Conservation (phyloP, 2,113 vertebrate species). For the Propithecus coquereli region DNA sequence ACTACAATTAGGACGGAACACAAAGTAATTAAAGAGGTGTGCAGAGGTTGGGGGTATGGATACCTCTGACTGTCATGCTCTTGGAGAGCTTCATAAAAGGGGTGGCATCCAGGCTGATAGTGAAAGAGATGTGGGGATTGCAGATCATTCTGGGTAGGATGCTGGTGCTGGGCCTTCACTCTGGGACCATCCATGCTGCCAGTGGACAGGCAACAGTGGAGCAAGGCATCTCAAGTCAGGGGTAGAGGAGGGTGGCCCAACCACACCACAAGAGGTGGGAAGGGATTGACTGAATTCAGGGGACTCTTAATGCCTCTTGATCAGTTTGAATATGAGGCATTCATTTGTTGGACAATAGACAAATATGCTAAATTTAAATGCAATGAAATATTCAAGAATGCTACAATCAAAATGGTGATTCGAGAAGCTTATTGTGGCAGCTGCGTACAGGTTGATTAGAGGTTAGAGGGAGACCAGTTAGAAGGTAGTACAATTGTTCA, state of each 20-base stretch:
- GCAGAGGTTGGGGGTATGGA: no score
- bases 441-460: background rate
- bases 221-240: background rate
- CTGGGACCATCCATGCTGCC: background rate
- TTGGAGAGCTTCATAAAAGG: background rate
- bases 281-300: background rate
- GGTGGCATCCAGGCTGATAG: background rate
- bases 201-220: background rate
- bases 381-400: background rate
- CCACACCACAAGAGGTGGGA: background rate
- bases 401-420: background rate
- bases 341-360: background rate
- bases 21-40: background rate
- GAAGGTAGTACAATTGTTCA: background rate
- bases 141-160: background rate
- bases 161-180: background rate
- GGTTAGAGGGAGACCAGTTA: background rate
- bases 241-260: background rate
- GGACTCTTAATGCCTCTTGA: background rate
- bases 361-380: background rate
- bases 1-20: background rate
- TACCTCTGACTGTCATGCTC: background rate
- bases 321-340: background rate
- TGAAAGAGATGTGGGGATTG: background rate
- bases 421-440: background rate